Percentiles rank a stretch among this genome's conserved stretches.
These are phyloP conservation scores for Lasioglossum baleicum DNA, from an alignment of 1,140 invertebrate species.

Conservation along the genomic window DNA sequence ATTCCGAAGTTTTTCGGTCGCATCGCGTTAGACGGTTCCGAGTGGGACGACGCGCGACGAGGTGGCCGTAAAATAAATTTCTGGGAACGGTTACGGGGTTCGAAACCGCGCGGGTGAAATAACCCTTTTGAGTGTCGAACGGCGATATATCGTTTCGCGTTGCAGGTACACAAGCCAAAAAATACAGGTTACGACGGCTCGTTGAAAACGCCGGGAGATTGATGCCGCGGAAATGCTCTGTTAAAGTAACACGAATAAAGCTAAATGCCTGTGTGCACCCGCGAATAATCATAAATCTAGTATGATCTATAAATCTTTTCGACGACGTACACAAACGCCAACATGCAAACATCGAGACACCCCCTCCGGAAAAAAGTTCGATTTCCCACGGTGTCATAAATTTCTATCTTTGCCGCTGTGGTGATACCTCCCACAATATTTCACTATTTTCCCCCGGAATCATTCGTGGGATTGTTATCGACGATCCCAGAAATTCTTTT, in stretches of 20 bases:
- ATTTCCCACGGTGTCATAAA: neutral
- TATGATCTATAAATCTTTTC: neutral
- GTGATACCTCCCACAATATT: neutral
- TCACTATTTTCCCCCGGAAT: neutral
- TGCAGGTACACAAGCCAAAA: slow-evolving; percentile 20
- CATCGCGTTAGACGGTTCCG: neutral
- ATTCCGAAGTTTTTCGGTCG: neutral
- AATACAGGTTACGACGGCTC: slow-evolving; percentile 23
- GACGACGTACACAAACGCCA: neutral
- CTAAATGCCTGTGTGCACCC: slow-evolving; percentile 15
- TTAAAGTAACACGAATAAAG: slow-evolving; percentile 25
- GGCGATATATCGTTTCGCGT: slow-evolving; percentile 19
- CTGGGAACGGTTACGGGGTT: slow-evolving; percentile 20
- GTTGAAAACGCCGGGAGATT: slow-evolving; percentile 23
- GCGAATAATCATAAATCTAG: slow-evolving; percentile 1
- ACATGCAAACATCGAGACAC: neutral
- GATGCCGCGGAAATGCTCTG: slow-evolving; percentile 12
- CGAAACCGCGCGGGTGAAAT: slow-evolving; percentile 17
- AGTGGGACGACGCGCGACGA: no score
- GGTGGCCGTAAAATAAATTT: slow-evolving; percentile 21
- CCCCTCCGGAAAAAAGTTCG: neutral
- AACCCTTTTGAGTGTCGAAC: slow-evolving; percentile 35
- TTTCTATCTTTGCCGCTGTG: neutral
- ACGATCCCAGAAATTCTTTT: no score
- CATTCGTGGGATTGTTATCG: no score